Percentiles rank a stretch among this genome's conserved stretches.
These are phyloP conservation scores for Pseudorhombus dupliciocellatus DNA, from an alignment of 2,113 vertebrate genomes.

Conservation along the genomic window DNA sequence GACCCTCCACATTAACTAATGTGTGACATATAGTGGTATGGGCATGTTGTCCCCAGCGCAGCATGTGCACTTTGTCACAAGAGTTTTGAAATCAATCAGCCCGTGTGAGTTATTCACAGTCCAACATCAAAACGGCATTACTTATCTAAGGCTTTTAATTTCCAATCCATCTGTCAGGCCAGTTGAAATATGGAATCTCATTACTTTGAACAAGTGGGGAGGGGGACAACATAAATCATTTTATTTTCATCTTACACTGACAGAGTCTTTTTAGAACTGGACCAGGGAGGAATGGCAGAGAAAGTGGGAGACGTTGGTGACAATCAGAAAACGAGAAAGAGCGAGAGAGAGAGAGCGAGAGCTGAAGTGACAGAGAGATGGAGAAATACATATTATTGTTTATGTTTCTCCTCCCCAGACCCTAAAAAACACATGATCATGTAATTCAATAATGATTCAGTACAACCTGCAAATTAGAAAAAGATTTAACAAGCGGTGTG, in stretches of 20 bases:
- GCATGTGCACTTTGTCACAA: conserved; percentile 65
- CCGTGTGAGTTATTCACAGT: conserved; percentile 73
- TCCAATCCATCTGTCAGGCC: conserved; percentile 82
- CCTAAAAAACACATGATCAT: neutral
- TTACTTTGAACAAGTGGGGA: conserved; percentile 83
- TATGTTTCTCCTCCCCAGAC: neutral
- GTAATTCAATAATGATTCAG: neutral
- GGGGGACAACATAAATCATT: conserved; percentile 83
- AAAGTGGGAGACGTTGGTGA: conserved; percentile 40
- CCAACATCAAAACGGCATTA: conserved; percentile 84
- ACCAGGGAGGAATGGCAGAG: conserved; percentile 36
- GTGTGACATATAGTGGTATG: conserved; percentile 62
- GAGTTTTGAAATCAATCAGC: conserved; percentile 83
- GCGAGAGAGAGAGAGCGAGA: conserved; percentile 6
- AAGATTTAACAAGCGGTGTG: neutral
- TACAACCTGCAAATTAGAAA: neutral
- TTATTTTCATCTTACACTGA: conserved; percentile 76
- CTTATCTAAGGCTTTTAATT: conserved; percentile 84
- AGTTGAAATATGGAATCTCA: conserved; percentile 83
- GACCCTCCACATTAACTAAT: conserved; percentile 53
- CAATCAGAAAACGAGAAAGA: conserved; percentile 25
- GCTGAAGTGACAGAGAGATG: conserved; percentile 17
- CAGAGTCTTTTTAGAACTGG: conserved; percentile 68
- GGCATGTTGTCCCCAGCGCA: conserved; percentile 63
- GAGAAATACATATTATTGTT: neutral